Conservation (phyloP, 2,113 vertebrate genomes). For the Engraulis encrasicolus region DNA sequence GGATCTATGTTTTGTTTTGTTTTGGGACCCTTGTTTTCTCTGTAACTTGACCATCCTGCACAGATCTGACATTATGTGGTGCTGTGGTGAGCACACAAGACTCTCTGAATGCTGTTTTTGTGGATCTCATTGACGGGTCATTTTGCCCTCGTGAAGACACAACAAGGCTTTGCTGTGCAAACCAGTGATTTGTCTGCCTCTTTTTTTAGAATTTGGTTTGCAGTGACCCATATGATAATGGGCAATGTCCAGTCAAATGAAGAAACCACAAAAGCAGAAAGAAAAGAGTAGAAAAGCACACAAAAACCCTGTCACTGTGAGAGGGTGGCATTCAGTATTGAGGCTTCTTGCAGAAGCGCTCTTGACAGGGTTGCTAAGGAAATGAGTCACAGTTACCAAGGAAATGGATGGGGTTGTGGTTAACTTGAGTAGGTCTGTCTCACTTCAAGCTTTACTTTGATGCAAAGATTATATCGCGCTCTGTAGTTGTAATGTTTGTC, state of each 20-base stretch:
- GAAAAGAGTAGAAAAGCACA: too few species aligned
- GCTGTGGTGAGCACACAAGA: background rate
- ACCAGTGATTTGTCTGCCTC: background rate
- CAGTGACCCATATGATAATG: background rate
- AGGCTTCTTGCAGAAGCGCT: constrained; percentile 48
- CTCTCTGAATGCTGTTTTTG: background rate
- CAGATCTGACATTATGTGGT: background rate
- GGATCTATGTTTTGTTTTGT: background rate
- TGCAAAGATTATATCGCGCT: constrained; percentile 34
- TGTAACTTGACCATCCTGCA: background rate
- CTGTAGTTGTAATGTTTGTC: background rate
- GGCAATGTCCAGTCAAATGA: background rate
- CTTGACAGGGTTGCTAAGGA: constrained; percentile 69
- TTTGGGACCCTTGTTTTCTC: background rate
- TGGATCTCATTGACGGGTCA: background rate
- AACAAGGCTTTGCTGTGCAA: background rate
- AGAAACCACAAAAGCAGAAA: too few species aligned
- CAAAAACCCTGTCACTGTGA: too few species aligned
- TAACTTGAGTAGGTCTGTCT: constrained; percentile 55
- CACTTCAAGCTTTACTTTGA: constrained; percentile 59
- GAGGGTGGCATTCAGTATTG: background rate
- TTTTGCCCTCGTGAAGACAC: background rate
- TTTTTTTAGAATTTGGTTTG: background rate
- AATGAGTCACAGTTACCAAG: constrained; percentile 77
- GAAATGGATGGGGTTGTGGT: constrained; percentile 74